A percentile compares a stretch with the other conserved stretches of the same genome.
Evolutionary conservation across 2,797 vertebrate species (phyloP).

Genomic region (Gephyroberyx darwinii): DNA sequence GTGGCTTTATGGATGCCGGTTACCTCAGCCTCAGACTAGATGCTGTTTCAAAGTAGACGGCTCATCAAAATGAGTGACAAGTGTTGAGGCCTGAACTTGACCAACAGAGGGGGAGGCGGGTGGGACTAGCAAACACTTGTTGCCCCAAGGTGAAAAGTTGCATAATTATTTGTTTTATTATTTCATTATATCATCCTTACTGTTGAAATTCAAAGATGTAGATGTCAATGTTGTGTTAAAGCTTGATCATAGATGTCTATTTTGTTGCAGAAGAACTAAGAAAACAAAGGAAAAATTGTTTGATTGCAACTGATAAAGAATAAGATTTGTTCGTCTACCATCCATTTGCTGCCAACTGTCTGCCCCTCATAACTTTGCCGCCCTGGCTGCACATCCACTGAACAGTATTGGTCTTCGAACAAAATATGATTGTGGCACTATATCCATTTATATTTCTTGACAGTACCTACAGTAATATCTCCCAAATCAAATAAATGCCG

Average conservation of each 20-base stretch:
- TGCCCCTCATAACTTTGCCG: conserved; percentile 39
- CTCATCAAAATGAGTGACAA: too few species aligned
- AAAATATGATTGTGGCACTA: conserved; percentile 75
- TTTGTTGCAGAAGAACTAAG: not conserved
- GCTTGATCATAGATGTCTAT: not conserved
- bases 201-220: not conserved
- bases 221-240: not conserved
- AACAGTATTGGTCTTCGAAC: conserved; percentile 63
- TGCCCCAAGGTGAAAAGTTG: not conserved
- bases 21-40: too few species aligned
- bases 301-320: not conserved
- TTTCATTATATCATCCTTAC: not conserved
- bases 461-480: conserved; percentile 78
- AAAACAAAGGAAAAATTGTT: not conserved
- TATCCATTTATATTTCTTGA: conserved; percentile 82
- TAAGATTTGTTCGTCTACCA: not conserved
- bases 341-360: conserved; percentile 11
- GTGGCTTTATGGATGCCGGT: too few species aligned
- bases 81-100: too few species aligned
- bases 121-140: not conserved
- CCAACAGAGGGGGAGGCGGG: not conserved
- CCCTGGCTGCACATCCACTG: conserved; percentile 54
- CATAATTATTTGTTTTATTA: not conserved
- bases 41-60: too few species aligned
- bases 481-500: conserved; percentile 82